Percentiles rank a stretch among this genome's conserved stretches.
These are phyloP conservation scores for Luperina nickerlii DNA, from an alignment of 2,888 invertebrate genomes.

Conservation along the genomic window DNA sequence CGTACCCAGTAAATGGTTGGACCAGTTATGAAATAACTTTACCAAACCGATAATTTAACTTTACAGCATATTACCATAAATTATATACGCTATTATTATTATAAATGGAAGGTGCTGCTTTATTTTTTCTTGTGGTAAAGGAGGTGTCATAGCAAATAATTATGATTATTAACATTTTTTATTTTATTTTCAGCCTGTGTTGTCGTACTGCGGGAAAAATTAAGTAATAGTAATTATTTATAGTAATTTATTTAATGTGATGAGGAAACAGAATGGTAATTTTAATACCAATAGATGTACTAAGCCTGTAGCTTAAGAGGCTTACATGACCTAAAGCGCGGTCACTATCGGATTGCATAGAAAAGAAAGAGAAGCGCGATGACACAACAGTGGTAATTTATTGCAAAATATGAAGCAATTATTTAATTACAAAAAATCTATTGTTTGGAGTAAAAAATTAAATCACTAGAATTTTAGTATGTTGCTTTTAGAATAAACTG, in stretches of 20 bases:
- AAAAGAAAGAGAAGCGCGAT: too few relatives aligned
- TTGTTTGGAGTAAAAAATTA: too few relatives aligned
- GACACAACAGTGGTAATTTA: too few relatives aligned
- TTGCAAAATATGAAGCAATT: too few relatives aligned
- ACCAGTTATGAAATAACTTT: conserved; percentile 47
- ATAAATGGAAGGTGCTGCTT: conserved; percentile 10
- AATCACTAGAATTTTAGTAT: too few relatives aligned
- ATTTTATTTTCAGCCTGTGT: conserved; percentile 4
- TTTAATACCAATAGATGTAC: neutral
- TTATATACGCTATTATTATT: conserved; percentile 40
- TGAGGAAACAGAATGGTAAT: neutral
- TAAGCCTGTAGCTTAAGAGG: too few relatives aligned
- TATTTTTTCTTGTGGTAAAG: conserved; percentile 23
- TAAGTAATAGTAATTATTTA: conserved; percentile 4
- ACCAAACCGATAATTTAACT: conserved; percentile 44
- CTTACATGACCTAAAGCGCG: too few relatives aligned
- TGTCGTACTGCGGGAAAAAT: conserved; percentile 9
- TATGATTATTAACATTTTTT: conserved; percentile 7
- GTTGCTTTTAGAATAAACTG: too few relatives aligned
- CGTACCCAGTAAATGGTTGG: neutral
- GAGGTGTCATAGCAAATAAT: conserved; percentile 39
- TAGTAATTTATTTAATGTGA: conserved; percentile 2
- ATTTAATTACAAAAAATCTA: too few relatives aligned
- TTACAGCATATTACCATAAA: conserved; percentile 48
- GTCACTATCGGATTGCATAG: too few relatives aligned